Base-by-base conservation (phyloP, 2,797 vertebrate genomes). In the Adrianichthys oophorus region DNA sequence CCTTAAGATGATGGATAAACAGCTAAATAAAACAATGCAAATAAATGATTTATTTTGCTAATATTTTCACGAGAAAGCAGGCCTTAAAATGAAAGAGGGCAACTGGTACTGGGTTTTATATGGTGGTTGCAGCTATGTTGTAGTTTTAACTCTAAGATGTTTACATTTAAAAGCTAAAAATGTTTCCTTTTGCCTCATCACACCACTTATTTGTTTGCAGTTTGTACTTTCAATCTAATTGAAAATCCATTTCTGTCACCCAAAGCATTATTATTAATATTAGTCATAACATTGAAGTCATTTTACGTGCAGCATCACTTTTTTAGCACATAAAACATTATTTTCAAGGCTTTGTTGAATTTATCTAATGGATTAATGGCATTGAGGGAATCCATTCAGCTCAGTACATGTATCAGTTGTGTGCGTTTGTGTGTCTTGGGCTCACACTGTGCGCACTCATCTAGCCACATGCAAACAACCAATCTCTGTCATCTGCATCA, bases 291-390 rank as follows among this genome's bases (percentile, higher is more conserved):
- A 69, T 61, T 70, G 42, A 67, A 18, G 69, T 90, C 75, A 88
- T 90, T 88, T 66, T 73, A 49, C 59, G 41, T 76, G 78, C 62
- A n/a, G 52, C 5, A 48, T 12, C 37, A 72, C 46, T 70, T 65
- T 56, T 41, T 52, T 32, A 37, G 43, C 75, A 75, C 65, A 76
- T 77, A 65, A 78, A 80, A 73, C 70, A 62, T 73, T 54, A 70
- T 80, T 74, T 62, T 49, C 59, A 61, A 71, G 74, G 80, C 68
- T 84, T 83, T 82, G 70, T 84, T 78, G 62, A 74, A 89, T 75
- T 76, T 62, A 74, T 86, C 84, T 92, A 93, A 93, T 92, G 82
- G 85, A 83, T 91, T 92, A 91, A 92, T 92, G 88, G 90, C 81
- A 78, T 72, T 79, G 85, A 84, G 76, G 88, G 82, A 59, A 62